Evolutionary conservation across 2,888 invertebrate species (phyloP), one percentile per base, ranked within the genome.

Genomic region (Lasioglossum lativentre): DNA sequence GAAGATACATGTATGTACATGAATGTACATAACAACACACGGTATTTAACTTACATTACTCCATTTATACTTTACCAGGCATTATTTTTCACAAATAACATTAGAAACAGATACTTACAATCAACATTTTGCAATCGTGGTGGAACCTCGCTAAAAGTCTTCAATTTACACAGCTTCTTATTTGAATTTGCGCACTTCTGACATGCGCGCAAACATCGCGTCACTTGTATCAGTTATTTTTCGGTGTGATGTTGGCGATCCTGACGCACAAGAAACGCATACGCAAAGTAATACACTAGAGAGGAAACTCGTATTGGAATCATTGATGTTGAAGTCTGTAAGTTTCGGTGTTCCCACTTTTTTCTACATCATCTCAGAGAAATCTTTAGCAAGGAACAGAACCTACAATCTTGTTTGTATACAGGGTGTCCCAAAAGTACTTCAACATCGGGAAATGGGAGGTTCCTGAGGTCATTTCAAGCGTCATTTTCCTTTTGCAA

Each of bases 81-180:
- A 63, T 30, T 14, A 63, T 63, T 16, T 63, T 63, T 63, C 2
- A 40, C 16, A 75, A 6, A 10, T 45, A 10, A 70, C 40, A n/a
- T 19, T 38, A 30, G 52, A 38, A 38, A 34, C 14, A 38, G 38
- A 56, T 40, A 74, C 83, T 74, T 59, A 84, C 77, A 27, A n/a
- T 30, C 45, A 56, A 70, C 83, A 82, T 84, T 30, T 59, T 74
- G 38, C 30, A n/a, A 19, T 30, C 34, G 8, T 38, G 3, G 1
- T 8, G 16, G 6, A n/a, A 14, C 5, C 14, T 38, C 12, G n/a
- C n/a, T 14, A n/a, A 70, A 38, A 70, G 14, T n/a, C 5, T n/a
- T 40, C 38, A 23, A 19, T 34, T 1, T 30, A n/a, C 6, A 23
- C 1, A 56, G 16, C 56, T 40, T 78, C 8, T 45, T 14, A 42